Evolutionary conservation across 2,888 invertebrate species (phyloP), one percentile per base, ranked within the genome.

Genomic region (Leptura quadrifasciata): DNA sequence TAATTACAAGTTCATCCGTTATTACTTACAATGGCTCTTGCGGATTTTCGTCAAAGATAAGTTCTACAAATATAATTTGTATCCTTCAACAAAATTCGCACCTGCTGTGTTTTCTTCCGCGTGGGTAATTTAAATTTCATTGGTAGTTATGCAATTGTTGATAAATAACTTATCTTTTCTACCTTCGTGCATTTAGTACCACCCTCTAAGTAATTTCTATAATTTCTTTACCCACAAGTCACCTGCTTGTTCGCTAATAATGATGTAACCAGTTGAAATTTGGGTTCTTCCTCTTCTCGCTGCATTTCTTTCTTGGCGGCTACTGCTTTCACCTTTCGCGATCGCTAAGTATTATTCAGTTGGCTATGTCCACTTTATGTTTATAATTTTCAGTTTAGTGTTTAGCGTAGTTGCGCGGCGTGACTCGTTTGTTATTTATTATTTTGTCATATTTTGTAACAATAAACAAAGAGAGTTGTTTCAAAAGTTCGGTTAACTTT

Each of bases 291-390:
- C 67, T 12, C 75, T 72, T 74, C 78, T 79, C 78, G 69, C 68
- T 72, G 64, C 79, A 81, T 82, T 80, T 78, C 81, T 80, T 78
- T 82, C 81, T 78, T 69, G 60, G 65, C 75, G 18, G 65, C 71
- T 77, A 67, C 73, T 80, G 81, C 81, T 81, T 83, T 80, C 80
- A 79, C 79, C 79, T 79, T 81, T 81, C 78, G 81, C 79, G 76
- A 78, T 74, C 67, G 71, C 74, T 4, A 27, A 35, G 69, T 58
- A 47, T 58, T 69, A 69, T 60, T 21, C 58, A 69, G 65, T 24
- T 69, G 39, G 39, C 39, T 55, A 55, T 69, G 72, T 57, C 60
- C 74, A 31, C 24, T 63, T 75, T 79, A 76, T 76, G 78, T 79
- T 78, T 79, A 80, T 78, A 77, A 79, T 80, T 80, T 74, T 79